phyloP scores from a whole-genome alignment of 1,140 invertebrate genomes.

The Drosophila mojavensis region DNA sequence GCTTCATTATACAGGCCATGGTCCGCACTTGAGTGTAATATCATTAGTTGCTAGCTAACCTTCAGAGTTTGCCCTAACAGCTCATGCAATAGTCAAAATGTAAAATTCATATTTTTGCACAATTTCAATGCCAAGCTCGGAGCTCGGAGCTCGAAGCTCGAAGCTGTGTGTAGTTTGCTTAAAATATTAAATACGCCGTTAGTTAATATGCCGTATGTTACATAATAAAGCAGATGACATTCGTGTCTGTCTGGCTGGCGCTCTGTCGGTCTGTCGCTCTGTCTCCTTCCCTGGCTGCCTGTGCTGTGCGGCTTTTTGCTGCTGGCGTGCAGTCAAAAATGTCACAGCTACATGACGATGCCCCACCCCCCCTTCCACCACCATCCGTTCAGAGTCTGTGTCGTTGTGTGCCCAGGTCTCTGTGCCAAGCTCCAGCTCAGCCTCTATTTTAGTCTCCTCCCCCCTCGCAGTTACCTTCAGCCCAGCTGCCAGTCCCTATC shows the following conservation, averaged over 20 bases:
- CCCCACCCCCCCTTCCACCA: not conserved
- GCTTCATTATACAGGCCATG: constrained; percentile 1
- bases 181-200: constrained; percentile 70
- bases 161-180: constrained; percentile 57
- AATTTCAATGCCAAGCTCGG: constrained; percentile 54
- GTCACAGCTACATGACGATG: constrained; percentile 56
- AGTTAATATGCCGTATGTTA: constrained; percentile 46
- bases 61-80: not conserved
- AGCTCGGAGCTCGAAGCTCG: constrained; percentile 7
- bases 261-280: constrained; percentile 7
- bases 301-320: constrained; percentile 26
- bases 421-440: not conserved
- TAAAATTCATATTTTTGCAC: constrained; percentile 29
- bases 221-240: constrained; percentile 72
- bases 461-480: not conserved
- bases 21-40: not conserved
- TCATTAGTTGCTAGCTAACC: not conserved
- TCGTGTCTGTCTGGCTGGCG: constrained; percentile 24
- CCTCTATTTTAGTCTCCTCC: not conserved
- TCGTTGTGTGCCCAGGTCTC: too few species aligned
- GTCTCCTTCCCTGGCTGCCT: not conserved
- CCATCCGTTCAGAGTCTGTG: constrained; percentile 14
- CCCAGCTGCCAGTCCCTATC: not conserved
- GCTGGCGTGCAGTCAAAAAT: constrained; percentile 75
- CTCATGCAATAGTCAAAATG: constrained; percentile 36